These are phyloP conservation scores for Actinopyga echinites DNA, from an alignment of 53 echinoderm and acorn worm genomes.

Conservation along the genomic window DNA sequence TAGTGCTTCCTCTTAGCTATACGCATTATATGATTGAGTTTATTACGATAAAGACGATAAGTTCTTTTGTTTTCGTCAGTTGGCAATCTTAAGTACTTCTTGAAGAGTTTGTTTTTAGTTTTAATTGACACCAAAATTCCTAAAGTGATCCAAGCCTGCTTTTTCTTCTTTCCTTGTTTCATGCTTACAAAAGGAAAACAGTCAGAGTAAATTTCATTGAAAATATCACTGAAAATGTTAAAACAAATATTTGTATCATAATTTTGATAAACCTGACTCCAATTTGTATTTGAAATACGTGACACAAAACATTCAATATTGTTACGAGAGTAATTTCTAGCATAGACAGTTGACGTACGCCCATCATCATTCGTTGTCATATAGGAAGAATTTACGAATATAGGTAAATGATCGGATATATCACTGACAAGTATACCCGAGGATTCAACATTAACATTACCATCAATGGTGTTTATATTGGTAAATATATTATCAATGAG, in stretches of 20 bases:
- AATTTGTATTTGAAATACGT: not conserved
- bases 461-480: not conserved
- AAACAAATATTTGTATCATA: not conserved
- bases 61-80: not conserved
- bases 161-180: not conserved
- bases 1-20: not conserved
- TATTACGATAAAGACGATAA: not conserved
- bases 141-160: not conserved
- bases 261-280: not conserved
- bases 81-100: not conserved
- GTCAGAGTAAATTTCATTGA: not conserved
- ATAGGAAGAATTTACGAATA: constrained; percentile 4
- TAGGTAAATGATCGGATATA: not conserved
- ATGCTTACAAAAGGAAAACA: not conserved
- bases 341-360: not conserved
- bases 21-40: too few species aligned
- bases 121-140: not conserved
- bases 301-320: constrained; percentile 9
- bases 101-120: not conserved
- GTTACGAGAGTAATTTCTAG: not conserved
- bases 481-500: not conserved
- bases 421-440: not conserved
- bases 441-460: not conserved
- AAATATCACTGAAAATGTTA: too few species aligned
- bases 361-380: not conserved